A percentile compares a stretch with the other conserved stretches of the same genome.
Evolutionary conservation across 2,888 invertebrate species (phyloP).

Genomic region (Aleiodes testaceus): DNA sequence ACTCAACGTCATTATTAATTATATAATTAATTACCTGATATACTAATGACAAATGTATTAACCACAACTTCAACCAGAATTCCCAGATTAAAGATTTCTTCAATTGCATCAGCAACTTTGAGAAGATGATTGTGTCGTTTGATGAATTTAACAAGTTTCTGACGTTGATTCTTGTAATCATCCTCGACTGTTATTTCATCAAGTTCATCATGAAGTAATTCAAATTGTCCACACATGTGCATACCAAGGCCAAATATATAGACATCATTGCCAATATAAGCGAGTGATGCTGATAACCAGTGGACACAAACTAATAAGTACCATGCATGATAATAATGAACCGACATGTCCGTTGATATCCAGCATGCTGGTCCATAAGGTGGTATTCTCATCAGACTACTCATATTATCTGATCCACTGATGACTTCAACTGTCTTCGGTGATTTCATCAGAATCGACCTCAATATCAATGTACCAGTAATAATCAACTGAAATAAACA

Average conservation of each 20-base stretch:
- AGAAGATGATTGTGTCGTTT: slow-evolving; percentile 44
- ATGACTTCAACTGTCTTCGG: background rate
- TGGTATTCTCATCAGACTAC: background rate
- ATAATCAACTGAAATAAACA: slow-evolving; percentile 9
- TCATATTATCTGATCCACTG: background rate
- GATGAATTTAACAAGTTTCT: slow-evolving; percentile 31
- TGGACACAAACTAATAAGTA: slow-evolving; percentile 13
- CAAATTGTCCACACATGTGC: slow-evolving; percentile 48
- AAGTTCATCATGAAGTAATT: slow-evolving; percentile 36
- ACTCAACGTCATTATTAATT: background rate
- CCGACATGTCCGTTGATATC: slow-evolving; percentile 8
- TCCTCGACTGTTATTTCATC: slow-evolving; percentile 10
- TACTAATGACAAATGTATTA: slow-evolving; percentile 45
- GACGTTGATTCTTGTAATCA: slow-evolving; percentile 8
- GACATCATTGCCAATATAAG: slow-evolving; percentile 43
- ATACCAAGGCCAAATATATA: slow-evolving; percentile 42
- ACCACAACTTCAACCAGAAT: slow-evolving; percentile 45
- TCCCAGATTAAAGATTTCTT: slow-evolving; percentile 48
- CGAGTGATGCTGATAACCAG: background rate
- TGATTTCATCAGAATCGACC: slow-evolving; percentile 1
- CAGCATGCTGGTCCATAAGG: slow-evolving; percentile 22
- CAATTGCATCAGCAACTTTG: slow-evolving; percentile 41
- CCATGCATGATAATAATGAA: background rate
- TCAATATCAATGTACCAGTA: background rate
- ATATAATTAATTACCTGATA: slow-evolving; percentile 31